Percentiles rank a stretch among this genome's conserved stretches.
These are phyloP conservation scores for Papilio gigon DNA, from an alignment of 2,888 invertebrate genomes.

Conservation along the genomic window DNA sequence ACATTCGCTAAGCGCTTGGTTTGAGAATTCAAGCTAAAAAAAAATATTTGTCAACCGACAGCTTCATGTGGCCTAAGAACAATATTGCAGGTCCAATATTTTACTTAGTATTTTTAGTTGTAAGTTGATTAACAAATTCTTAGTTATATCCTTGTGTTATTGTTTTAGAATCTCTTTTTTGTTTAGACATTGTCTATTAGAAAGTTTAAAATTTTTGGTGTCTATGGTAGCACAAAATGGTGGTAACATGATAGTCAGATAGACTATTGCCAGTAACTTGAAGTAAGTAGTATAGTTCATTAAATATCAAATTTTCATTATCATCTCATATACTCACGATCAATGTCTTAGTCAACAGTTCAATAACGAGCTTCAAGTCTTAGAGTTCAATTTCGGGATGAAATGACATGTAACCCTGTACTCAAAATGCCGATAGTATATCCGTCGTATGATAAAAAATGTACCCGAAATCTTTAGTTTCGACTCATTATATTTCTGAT, in stretches of 20 bases:
- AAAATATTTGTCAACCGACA: neutral
- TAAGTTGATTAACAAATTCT: neutral
- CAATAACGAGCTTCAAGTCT: neutral
- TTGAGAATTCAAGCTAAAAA: neutral
- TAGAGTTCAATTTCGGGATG: neutral
- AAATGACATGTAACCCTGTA: neutral
- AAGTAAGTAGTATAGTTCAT: neutral
- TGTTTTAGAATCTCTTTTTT: constrained; percentile 43
- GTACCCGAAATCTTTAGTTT: neutral
- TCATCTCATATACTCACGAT: neutral
- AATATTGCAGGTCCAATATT: constrained; percentile 28
- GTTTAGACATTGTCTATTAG: constrained; percentile 3
- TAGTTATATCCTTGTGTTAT: constrained; percentile 13
- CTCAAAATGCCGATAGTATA: neutral
- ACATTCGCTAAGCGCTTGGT: neutral
- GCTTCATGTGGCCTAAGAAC: neutral
- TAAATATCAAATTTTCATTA: neutral
- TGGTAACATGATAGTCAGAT: neutral
- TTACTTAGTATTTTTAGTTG: constrained; percentile 2
- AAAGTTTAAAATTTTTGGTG: constrained; percentile 1
- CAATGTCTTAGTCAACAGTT: neutral
- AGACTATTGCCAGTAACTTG: constrained; percentile 7
- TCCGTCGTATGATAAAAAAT: neutral
- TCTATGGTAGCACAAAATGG: constrained; percentile 14
- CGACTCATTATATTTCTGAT: too few relatives aligned